A percentile compares a stretch with the other conserved stretches of the same genome.
phyloP scores from a whole-genome alignment of 2,888 invertebrate species.

The Sphaerophoria taeniata region DNA sequence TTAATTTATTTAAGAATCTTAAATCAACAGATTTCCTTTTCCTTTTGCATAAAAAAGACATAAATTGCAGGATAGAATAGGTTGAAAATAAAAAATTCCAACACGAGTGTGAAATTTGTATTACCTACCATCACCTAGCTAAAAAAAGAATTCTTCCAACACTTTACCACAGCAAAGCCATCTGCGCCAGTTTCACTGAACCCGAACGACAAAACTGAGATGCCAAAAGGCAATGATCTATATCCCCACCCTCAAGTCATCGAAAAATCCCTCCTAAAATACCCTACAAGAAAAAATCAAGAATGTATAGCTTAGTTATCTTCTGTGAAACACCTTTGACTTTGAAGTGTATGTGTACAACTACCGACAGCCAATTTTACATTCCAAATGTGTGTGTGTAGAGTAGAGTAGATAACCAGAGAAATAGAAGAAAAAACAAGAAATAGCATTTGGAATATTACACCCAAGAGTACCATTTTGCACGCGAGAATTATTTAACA shows the following conservation, averaged over 20 bases:
- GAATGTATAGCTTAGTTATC: slow-evolving; percentile 21
- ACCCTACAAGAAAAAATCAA: slow-evolving; percentile 21
- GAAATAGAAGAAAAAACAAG: slow-evolving; percentile 9
- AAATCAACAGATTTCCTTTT: background rate
- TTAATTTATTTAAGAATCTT: background rate
- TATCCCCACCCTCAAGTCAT: background rate
- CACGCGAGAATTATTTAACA: slow-evolving; percentile 74
- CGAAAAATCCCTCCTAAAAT: slow-evolving; percentile 13
- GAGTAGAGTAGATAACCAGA: background rate
- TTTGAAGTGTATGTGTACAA: slow-evolving; percentile 28
- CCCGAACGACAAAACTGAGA: slow-evolving; percentile 20
- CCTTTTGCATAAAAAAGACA: background rate
- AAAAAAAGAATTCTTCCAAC: background rate
- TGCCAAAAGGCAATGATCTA: background rate
- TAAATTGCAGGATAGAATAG: background rate
- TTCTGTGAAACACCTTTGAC: slow-evolving; percentile 56
- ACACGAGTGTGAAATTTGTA: background rate
- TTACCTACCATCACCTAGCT: background rate
- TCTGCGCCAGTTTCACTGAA: slow-evolving; percentile 38
- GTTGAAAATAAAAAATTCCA: background rate
- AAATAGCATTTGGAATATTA: slow-evolving; percentile 64
- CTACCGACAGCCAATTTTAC: background rate
- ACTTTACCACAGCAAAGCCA: slow-evolving; percentile 8
- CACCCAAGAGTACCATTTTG: slow-evolving; percentile 70
- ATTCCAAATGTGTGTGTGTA: background rate